Conservation (phyloP, 2,888 invertebrate genomes). For the Dryocosmus kuriphilus region DNA sequence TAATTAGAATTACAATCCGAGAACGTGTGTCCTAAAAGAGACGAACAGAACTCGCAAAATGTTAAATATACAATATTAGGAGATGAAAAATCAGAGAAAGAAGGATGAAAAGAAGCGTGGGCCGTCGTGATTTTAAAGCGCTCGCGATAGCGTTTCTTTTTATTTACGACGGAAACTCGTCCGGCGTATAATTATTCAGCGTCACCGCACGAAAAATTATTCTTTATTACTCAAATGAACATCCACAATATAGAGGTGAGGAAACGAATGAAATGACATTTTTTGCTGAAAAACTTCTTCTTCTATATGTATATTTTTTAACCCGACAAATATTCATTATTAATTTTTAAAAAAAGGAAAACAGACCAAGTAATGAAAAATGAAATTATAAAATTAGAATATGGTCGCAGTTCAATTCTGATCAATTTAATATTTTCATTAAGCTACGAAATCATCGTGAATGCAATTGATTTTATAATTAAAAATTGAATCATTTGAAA, state of each 20-base stretch:
- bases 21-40: conserved; percentile 6
- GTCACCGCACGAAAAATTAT: conserved; percentile 56
- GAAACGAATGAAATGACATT: conserved; percentile 22
- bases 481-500: too few species aligned
- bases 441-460: too few species aligned
- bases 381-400: too few species aligned
- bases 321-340: not conserved
- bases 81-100: conserved; percentile 46
- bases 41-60: conserved; percentile 17
- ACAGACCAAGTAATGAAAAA: too few species aligned
- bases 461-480: too few species aligned
- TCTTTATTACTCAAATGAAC: conserved; percentile 54
- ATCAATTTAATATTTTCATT: too few species aligned
- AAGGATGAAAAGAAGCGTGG: conserved; percentile 44
- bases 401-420: too few species aligned
- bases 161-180: conserved; percentile 53
- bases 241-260: conserved; percentile 39
- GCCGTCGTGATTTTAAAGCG: conserved; percentile 58
- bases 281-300: not conserved
- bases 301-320: not conserved
- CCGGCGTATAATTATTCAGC: conserved; percentile 51
- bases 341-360: not conserved
- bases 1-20: conserved; percentile 9
- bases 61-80: conserved; percentile 26
- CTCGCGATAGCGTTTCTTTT: conserved; percentile 56